A percentile compares a stretch with the other conserved stretches of the same genome.
These are phyloP conservation scores for Spodoptera frugiperda DNA, from an alignment of 1,140 invertebrate genomes.

Conservation along the genomic window DNA sequence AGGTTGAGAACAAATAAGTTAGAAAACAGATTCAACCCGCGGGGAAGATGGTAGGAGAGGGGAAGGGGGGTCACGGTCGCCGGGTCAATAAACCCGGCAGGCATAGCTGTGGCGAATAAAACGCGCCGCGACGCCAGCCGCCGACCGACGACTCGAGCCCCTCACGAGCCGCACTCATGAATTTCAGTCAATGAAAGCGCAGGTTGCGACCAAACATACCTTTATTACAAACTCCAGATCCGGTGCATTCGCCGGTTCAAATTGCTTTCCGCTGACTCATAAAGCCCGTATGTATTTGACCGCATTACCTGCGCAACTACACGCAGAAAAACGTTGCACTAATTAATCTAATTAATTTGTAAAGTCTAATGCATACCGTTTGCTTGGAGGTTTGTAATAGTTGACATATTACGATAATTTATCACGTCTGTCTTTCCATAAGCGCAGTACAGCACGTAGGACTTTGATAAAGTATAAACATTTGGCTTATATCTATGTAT, in stretches of 20 bases:
- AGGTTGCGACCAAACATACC: constrained; percentile 48
- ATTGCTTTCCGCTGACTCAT: constrained; percentile 51
- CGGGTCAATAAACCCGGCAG: constrained; percentile 73
- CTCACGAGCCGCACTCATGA: constrained; percentile 47
- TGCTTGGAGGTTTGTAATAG: not conserved
- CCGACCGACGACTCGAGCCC: constrained; percentile 9
- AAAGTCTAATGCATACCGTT: constrained; percentile 6
- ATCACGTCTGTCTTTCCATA: not conserved
- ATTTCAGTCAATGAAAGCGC: constrained; percentile 56
- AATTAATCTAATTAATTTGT: constrained; percentile 42
- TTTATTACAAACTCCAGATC: constrained; percentile 51
- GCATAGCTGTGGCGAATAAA: constrained; percentile 57
- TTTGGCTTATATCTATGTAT: not conserved
- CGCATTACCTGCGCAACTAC: constrained; percentile 37
- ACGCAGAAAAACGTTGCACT: constrained; percentile 33
- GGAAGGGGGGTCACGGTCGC: constrained; percentile 73
- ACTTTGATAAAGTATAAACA: not conserved
- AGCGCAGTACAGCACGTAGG: no score
- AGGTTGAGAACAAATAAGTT: constrained; percentile 22
- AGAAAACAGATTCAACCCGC: constrained; percentile 37
- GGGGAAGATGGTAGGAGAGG: constrained; percentile 16
- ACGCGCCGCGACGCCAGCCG: constrained; percentile 42
- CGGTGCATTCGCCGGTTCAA: constrained; percentile 43
- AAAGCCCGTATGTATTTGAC: constrained; percentile 35
- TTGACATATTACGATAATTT: constrained; percentile 19